Evolutionary conservation across 2,797 vertebrate genomes (phyloP).

Genomic region (Etheostoma nigrum): DNA sequence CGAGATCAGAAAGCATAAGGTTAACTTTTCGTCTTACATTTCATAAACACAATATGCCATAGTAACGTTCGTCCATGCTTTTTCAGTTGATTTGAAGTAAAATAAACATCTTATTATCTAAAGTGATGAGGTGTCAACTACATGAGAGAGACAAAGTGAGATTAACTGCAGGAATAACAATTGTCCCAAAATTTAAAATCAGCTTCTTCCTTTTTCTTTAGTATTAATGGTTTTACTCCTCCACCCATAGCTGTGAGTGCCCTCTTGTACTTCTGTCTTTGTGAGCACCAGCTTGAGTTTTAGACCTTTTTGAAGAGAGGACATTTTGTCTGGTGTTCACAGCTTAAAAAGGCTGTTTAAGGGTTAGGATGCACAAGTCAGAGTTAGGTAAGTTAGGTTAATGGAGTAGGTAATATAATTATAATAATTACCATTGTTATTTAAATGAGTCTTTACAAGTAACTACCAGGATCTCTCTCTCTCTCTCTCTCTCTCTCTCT

Average conservation of each 20-base stretch:
- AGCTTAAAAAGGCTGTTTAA: neutral
- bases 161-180: conserved; percentile 1
- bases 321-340: neutral
- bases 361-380: neutral
- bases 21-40: conserved; percentile 1
- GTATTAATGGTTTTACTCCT: neutral
- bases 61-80: neutral
- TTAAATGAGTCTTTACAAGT: neutral
- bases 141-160: neutral
- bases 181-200: neutral
- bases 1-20: neutral
- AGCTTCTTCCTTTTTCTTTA: neutral
- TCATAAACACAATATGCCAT: neutral
- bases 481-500: too few relatives aligned
- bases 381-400: neutral
- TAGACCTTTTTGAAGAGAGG: neutral
- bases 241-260: accelerated
- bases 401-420: neutral
- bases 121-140: neutral
- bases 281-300: neutral
- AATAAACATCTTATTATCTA: neutral
- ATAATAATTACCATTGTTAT: neutral
- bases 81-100: neutral
- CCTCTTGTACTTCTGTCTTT: too few relatives aligned
- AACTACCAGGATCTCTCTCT: too few relatives aligned